These are phyloP conservation scores for Thera britannica DNA, from an alignment of 2,888 invertebrate genomes.

Conservation along the genomic window DNA sequence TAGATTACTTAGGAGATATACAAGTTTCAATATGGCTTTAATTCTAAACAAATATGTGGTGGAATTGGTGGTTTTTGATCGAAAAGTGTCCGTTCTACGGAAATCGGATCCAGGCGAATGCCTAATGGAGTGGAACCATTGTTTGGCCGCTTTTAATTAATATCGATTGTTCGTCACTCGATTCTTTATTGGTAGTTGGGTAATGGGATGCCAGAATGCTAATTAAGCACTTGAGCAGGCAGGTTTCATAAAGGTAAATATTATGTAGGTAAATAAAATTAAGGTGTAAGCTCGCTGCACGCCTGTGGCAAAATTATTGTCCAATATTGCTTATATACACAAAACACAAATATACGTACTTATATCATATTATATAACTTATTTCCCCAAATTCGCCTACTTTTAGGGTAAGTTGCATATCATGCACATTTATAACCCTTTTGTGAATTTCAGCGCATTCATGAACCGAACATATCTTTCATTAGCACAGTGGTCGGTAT, in stretches of 20 bases:
- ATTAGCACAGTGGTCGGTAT: no score
- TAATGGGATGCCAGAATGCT: constrained; percentile 33
- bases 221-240: constrained; percentile 42
- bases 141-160: constrained; percentile 74
- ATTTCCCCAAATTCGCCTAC: no score
- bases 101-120: constrained; percentile 24
- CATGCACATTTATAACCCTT: no score
- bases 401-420: no score
- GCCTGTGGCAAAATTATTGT: no score
- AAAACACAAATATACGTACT: no score
- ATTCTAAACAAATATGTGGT: neutral
- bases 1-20: no score
- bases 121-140: constrained; percentile 60
- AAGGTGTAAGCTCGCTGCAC: neutral
- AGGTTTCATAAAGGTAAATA: constrained; percentile 4
- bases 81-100: neutral
- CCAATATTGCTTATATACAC: no score
- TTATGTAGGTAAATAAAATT: neutral
- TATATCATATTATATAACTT: no score
- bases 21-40: neutral
- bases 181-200: constrained; percentile 56
- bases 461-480: no score
- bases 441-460: no score
- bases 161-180: constrained; percentile 65
- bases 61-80: neutral